Evolutionary conservation across 2,797 vertebrate genomes (phyloP), one percentile per base, ranked within the genome.

Genomic region (Rhadinocentrus ornatus): DNA sequence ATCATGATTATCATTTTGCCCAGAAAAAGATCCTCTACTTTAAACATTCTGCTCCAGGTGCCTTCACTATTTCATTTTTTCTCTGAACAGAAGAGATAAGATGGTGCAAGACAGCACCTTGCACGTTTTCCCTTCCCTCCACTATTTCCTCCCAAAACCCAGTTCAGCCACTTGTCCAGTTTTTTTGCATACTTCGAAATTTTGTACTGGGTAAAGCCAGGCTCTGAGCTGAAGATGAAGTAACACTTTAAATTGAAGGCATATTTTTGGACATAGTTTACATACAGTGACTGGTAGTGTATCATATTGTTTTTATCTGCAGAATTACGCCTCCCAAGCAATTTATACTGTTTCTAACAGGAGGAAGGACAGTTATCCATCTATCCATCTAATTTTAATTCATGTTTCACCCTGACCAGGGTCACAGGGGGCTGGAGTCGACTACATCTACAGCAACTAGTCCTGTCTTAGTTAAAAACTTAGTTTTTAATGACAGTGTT

Each of bases 401-500:
- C 24, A 16, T 10, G 4, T 3, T 18, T 44, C 22, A 37, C 53
- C 2, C 24, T 46, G 44, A 46, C 44, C 44, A 46, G 44, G 44
- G 44, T 9, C 44, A 8, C 20, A 44, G 41, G 41, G 44, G 44
- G 7, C 20, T n/a, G 20, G 20, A 46, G 44, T 46, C 20, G 6
- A 46, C 6, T 46, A 1, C 44, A 46, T 46, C 7, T 32, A 32
- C 31, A 32, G 7, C 31, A 32, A 32, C 7, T 32, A 32, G 7
- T 32, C 31, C 31, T 32, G 31, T 7, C 31, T 32, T 32, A n/a
- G n/a, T n/a, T n/a, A 32, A 32, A 32, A 32, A 32, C 0, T 3
- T 3, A 71, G 91, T 8, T 2, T 31, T 2, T 29, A 15, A 66
- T 56, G 12, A 20, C 18, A n/a, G 44, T 46, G 20, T 46, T n/a